phyloP scores from a whole-genome alignment of 2,113 vertebrate genomes.

The Orientallactaga bullata region DNA sequence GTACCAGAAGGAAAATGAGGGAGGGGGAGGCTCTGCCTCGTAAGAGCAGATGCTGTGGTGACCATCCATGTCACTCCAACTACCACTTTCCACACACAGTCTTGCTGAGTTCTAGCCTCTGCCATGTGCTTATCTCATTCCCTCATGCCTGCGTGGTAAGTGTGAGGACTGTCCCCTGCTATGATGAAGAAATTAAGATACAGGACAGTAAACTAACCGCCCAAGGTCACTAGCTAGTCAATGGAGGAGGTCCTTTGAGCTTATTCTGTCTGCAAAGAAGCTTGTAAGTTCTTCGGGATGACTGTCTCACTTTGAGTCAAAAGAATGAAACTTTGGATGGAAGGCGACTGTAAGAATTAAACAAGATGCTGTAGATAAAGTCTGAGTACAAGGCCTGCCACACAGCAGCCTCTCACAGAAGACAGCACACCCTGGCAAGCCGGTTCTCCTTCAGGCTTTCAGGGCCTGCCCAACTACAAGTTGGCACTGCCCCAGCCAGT shows the following conservation, averaged over 20 bases:
- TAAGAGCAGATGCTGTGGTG: background rate
- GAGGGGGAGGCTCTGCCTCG: background rate
- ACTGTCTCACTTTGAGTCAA: background rate
- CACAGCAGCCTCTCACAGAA: background rate
- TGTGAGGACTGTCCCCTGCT: background rate
- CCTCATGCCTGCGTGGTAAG: background rate
- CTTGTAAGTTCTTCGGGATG: background rate
- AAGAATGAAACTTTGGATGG: background rate
- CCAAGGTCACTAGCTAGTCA: background rate
- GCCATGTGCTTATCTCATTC: background rate
- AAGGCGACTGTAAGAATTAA: background rate
- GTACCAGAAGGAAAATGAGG: background rate
- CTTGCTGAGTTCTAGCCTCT: background rate
- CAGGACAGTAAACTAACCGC: background rate
- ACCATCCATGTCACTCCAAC: background rate
- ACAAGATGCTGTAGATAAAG: background rate
- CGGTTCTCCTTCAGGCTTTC: background rate
- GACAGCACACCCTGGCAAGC: background rate
- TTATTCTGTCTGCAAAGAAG: background rate
- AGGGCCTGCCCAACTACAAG: background rate
- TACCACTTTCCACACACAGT: background rate
- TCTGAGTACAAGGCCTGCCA: background rate
- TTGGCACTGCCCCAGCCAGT: background rate
- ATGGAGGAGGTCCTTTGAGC: background rate
- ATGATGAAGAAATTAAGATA: slow-evolving; percentile 10